Evolutionary conservation across 2,888 invertebrate species (phyloP), one percentile per base, ranked within the genome.

Genomic region (Eulithis prunata): DNA sequence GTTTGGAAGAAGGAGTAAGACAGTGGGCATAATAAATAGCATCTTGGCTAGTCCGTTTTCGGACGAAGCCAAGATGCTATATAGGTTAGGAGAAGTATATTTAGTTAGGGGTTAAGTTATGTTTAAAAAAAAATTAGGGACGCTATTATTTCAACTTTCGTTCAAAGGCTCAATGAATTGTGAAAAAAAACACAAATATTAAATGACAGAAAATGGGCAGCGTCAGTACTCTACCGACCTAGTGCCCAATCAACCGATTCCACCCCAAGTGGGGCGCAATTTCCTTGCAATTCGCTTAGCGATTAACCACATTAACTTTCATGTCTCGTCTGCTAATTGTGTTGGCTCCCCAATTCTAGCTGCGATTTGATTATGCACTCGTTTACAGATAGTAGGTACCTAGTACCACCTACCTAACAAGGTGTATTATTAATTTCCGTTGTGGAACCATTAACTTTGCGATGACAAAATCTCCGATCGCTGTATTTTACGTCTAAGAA

Each of bases 291-390:
- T 88, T 86, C 87, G 85, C 78, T 87, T 88, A 87, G 78, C 85
- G 80, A 89, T 89, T 90, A 90, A 89, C 85, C 66, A 73, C 82
- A 88, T 90, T 90, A 88, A 88, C 87, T 89, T 88, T 85, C 90
- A 85, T 84, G 87, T 86, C 88, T 84, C 90, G 89, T 87, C 86
- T 78, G 76, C 85, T 90, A 90, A 90, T 90, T 87, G 84, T 78
- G 79, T 89, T 86, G 83, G 80, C 79, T 78, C 88, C 89, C 88
- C 82, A 81, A 79, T 87, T 78, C 79, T 77, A 70, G 67, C 73
- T 66, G 64, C 76, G 76, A 87, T 88, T 86, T 83, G 85, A 87
- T 88, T 89, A 88, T 79, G 71, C 75, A 78, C 78, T 82, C 82
- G 84, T 80, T 73, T 80, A 78, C 70, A 79, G 83, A 54, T 36